A percentile compares a stretch with the other conserved stretches of the same genome.
Conservation (phyloP, 35 echinoderm and acorn worm genomes). For the Ptychodera flava region DNA sequence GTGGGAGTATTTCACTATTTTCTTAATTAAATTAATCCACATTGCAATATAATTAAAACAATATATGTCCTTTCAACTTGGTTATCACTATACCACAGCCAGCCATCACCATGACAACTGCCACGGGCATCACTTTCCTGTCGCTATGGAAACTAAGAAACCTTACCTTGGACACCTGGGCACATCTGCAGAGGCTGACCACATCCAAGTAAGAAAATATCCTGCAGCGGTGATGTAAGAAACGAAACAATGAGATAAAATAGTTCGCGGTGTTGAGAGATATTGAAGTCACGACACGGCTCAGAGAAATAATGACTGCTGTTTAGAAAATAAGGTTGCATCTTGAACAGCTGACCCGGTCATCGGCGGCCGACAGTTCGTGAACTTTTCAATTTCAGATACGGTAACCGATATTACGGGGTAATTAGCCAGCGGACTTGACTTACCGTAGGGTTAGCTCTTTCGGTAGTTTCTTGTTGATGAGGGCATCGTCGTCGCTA, state of each 20-base stretch:
- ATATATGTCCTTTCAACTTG: too few species aligned
- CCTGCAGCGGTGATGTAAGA: slow-evolving; percentile 32
- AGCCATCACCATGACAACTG: background rate
- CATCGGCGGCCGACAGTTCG: background rate
- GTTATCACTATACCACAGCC: too few species aligned
- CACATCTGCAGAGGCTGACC: slow-evolving; percentile 97
- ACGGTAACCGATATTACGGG: too few species aligned
- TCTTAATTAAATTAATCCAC: too few species aligned
- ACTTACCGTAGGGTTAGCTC: slow-evolving; percentile 75
- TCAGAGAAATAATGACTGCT: background rate
- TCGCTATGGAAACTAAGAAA: background rate
- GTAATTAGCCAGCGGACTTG: too few species aligned
- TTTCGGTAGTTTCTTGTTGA: slow-evolving; percentile 87
- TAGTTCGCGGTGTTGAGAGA: slow-evolving; percentile 5
- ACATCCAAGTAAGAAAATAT: slow-evolving; percentile 99
- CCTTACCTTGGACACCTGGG: slow-evolving; percentile 96
- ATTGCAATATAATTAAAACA: too few species aligned
- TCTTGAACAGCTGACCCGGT: background rate
- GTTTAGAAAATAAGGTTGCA: background rate
- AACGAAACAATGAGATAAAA: too few species aligned
- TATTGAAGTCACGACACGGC: background rate
- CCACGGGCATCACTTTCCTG: background rate
- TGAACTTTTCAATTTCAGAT: too few species aligned
- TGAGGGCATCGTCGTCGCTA: slow-evolving; percentile 62
- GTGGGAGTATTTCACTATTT: too few species aligned